phyloP scores from a whole-genome alignment of 2,797 vertebrate species.

The Protosalanx chinensis region DNA sequence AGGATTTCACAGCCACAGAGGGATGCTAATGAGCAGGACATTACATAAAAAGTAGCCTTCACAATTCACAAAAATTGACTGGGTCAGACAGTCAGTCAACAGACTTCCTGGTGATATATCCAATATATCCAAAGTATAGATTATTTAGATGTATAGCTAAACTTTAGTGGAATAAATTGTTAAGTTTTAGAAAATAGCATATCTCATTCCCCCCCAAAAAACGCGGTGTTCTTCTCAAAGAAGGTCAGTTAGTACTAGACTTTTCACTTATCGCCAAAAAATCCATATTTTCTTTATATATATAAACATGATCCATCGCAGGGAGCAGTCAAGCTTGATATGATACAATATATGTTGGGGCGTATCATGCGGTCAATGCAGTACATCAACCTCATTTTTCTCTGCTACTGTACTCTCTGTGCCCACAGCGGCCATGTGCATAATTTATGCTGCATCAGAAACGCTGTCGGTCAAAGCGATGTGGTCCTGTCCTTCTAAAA shows the following conservation, averaged over 20 bases:
- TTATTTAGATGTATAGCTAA: no score
- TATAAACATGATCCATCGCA: not conserved
- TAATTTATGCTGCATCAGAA: constrained; percentile 69
- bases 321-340: not conserved
- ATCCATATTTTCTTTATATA: not conserved
- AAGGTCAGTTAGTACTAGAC: not conserved
- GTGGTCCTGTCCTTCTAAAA: no score
- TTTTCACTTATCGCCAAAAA: not conserved
- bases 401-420: constrained; percentile 57
- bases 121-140: no score
- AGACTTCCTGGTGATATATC: constrained; percentile 4
- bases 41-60: constrained; percentile 34
- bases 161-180: no score
- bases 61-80: not conserved
- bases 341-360: not conserved
- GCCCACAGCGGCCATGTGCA: constrained; percentile 57
- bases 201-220: no score
- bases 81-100: constrained; percentile 12
- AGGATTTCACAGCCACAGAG: constrained; percentile 32
- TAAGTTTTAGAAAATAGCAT: no score
- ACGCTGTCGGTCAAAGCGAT: constrained; percentile 56
- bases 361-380: constrained; percentile 23
- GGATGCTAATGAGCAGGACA: constrained; percentile 61
- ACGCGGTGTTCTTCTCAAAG: no score
- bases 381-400: constrained; percentile 52